Conservation (phyloP, 2,113 vertebrate species). For the Pteropus alecto region DNA sequence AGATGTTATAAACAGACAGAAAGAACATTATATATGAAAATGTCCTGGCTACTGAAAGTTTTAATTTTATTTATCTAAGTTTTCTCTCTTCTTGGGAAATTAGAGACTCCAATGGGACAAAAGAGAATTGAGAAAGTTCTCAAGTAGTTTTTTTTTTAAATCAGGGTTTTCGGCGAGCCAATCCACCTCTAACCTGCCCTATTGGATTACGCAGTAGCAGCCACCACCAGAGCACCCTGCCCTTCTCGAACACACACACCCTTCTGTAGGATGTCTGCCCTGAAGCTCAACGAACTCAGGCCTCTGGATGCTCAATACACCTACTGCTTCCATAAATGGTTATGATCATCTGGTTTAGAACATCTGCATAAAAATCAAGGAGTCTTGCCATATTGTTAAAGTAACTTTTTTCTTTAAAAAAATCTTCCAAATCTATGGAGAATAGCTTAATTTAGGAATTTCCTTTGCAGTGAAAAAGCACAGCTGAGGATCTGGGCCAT, state of each 20-base stretch:
- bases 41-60: background rate
- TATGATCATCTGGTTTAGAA: slow-evolving; percentile 69
- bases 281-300: background rate
- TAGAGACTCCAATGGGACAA: background rate
- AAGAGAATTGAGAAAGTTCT: background rate
- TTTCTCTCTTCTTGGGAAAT: background rate
- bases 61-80: background rate
- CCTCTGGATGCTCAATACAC: background rate
- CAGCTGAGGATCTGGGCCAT: slow-evolving; percentile 29
- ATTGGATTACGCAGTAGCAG: background rate
- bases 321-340: background rate
- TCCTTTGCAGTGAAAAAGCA: slow-evolving; percentile 36
- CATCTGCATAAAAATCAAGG: slow-evolving; percentile 65
- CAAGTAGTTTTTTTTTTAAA: background rate
- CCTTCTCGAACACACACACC: background rate
- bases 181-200: background rate
- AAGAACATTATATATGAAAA: background rate
- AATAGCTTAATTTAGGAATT: slow-evolving; percentile 43
- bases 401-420: background rate
- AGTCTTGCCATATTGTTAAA: slow-evolving; percentile 46
- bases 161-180: background rate
- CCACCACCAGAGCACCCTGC: background rate
- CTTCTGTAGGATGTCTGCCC: background rate
- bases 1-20: background rate
- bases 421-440: background rate